Evolutionary conservation across 2,797 vertebrate genomes (phyloP).

Genomic region (Hephaestus fuliginosus): DNA sequence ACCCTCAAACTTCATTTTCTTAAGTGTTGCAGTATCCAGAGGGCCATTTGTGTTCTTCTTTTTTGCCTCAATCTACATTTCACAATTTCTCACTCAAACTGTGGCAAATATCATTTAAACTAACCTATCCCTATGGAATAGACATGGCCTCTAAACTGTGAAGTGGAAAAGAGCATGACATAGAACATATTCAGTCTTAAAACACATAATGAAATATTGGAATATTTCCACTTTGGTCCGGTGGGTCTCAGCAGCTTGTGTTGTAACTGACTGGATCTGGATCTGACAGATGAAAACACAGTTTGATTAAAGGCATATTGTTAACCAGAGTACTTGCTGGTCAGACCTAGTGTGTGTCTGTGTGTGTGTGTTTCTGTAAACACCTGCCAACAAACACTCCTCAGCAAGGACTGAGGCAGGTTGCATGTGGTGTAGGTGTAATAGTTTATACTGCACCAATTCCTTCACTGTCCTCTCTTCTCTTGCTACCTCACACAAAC

Average conservation of each 20-base stretch:
- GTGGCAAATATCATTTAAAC: constrained; percentile 22
- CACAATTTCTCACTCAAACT: constrained; percentile 1
- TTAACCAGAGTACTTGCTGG: neutral
- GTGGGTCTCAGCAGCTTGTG: constrained; percentile 22
- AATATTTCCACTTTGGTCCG: constrained; percentile 21
- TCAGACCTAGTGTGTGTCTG: neutral
- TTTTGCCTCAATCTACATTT: neutral
- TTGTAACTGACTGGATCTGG: constrained; percentile 27
- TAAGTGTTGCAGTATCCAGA: neutral
- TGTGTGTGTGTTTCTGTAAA: constrained; percentile 8
- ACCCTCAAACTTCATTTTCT: neutral
- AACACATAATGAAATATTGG: constrained; percentile 33
- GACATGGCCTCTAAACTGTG: constrained; percentile 16
- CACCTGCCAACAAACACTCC: constrained; percentile 13
- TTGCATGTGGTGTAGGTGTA: constrained; percentile 14
- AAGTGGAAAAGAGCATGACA: constrained; percentile 22
- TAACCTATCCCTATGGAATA: constrained; percentile 2
- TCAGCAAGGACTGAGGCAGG: neutral
- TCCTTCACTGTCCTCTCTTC: constrained; percentile 3
- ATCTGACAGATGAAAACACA: constrained; percentile 49
- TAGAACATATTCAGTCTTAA: constrained; percentile 26
- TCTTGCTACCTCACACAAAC: neutral
- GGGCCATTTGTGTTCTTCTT: neutral
- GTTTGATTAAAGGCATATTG: constrained; percentile 39
- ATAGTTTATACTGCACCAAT: constrained; percentile 17